These are phyloP conservation scores for Saccostrea echinata DNA, from an alignment of 1,140 invertebrate species.

Conservation along the genomic window DNA sequence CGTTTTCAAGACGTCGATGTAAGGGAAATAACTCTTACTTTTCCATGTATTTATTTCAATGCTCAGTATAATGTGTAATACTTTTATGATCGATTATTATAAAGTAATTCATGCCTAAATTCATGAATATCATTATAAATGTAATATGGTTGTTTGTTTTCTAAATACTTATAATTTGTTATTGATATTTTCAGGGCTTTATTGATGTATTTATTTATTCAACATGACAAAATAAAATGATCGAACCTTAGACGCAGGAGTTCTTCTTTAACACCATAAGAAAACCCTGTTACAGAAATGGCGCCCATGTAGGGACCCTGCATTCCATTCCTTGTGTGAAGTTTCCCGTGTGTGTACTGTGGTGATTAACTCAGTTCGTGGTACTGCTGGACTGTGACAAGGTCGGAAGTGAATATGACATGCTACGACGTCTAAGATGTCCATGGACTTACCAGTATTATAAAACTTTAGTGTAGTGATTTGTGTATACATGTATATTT, in stretches of 20 bases:
- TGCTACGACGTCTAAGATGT: neutral
- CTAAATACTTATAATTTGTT: neutral
- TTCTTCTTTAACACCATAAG: neutral
- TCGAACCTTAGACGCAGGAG: neutral
- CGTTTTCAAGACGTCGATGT: neutral
- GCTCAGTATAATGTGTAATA: neutral
- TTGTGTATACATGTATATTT: too few relatives aligned
- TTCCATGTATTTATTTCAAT: too few relatives aligned
- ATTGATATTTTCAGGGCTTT: constrained; percentile 1
- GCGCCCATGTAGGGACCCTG: constrained; percentile 6
- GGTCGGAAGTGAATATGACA: neutral
- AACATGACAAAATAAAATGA: neutral
- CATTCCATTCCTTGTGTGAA: neutral
- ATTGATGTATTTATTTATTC: neutral
- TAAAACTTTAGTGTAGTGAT: too few relatives aligned
- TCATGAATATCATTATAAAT: too few relatives aligned
- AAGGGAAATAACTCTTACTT: neutral
- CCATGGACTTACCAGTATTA: too few relatives aligned
- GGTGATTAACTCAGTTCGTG: neutral
- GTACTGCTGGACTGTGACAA: neutral
- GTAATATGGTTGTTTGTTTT: neutral
- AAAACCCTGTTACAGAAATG: constrained; percentile 14
- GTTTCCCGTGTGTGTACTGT: too few relatives aligned
- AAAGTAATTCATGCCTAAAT: neutral
- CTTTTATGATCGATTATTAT: neutral